These are phyloP conservation scores for Parotia lawesii DNA, from an alignment of 2,113 vertebrate genomes.

Conservation along the genomic window DNA sequence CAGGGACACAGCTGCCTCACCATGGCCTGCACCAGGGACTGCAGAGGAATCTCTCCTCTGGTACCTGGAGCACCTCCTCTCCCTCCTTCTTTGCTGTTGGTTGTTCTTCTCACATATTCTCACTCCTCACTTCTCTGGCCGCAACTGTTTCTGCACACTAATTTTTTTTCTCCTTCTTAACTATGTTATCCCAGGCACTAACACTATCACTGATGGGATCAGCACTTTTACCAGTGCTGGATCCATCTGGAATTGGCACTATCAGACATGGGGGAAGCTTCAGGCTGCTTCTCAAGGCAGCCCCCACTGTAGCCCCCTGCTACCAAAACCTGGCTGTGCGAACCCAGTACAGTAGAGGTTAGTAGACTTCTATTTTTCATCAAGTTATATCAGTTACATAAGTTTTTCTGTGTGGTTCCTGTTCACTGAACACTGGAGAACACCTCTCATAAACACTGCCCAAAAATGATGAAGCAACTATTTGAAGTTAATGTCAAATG, in stretches of 20 bases:
- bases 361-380: background rate
- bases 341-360: background rate
- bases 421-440: background rate
- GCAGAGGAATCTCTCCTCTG: background rate
- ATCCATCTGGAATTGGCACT: background rate
- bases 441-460: background rate
- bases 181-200: background rate
- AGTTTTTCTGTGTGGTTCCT: background rate
- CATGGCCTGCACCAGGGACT: background rate
- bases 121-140: background rate
- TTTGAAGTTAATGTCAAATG: background rate
- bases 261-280: background rate
- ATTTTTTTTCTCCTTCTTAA: background rate
- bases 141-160: background rate
- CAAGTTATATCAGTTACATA: background rate
- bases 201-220: background rate
- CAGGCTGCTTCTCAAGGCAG: background rate
- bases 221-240: background rate
- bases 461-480: background rate
- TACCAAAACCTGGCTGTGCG: background rate
- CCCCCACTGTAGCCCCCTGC: fast-evolving
- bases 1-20: background rate
- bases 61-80: background rate
- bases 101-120: background rate
- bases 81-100: background rate